Evolutionary conservation across 2,888 invertebrate species (phyloP), one percentile per base, ranked within the genome.

Genomic region (Lottia scabra): DNA sequence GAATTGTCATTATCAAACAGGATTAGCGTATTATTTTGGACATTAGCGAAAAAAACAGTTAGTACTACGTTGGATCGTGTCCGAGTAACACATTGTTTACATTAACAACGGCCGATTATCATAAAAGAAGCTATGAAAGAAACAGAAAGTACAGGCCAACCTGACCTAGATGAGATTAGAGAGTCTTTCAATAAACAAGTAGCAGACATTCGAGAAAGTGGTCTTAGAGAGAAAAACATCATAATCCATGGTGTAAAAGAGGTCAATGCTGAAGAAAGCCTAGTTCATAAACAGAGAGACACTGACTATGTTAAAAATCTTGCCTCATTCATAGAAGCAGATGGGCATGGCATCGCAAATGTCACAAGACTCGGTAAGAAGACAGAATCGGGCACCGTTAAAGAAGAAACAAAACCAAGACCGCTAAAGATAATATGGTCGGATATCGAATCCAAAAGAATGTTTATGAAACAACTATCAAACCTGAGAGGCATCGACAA

Each of bases 181-280:
- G 63, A 68, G 8, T 38, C 68, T 16, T 15, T 68, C 5, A 68
- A 63, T 43, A 68, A 43, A 38, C 12, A 68, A 23, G 68, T 68
- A 44, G 12, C 38, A 2, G 68, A 68, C 19, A 68, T 62, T 16
- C 12, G 48, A 16, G 48, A 48, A 6, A 68, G 30, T 3, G 13
- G 26, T 10, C 38, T 19, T 10, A 44, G 63, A 30, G 63, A 63
- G 48, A 68, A 63, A 38, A 68, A 63, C n/a, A 30, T 30, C 5
- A 68, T 68, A 19, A 63, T 68, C 1, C 63, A 63, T 68, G 63
- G 63, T 2, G 68, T 2, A 19, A 16, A 27, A 48, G 44, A 68
- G 26, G n/a, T 27, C n/a, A 15, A 62, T 38, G n/a, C n/a, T 63
- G 5, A 30, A 30, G 30, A 30, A 5, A 2, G 30, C 2, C 30